Evolutionary conservation across 2,797 vertebrate species (phyloP), one percentile per base, ranked within the genome.

Genomic region (Artibeus lituratus): DNA sequence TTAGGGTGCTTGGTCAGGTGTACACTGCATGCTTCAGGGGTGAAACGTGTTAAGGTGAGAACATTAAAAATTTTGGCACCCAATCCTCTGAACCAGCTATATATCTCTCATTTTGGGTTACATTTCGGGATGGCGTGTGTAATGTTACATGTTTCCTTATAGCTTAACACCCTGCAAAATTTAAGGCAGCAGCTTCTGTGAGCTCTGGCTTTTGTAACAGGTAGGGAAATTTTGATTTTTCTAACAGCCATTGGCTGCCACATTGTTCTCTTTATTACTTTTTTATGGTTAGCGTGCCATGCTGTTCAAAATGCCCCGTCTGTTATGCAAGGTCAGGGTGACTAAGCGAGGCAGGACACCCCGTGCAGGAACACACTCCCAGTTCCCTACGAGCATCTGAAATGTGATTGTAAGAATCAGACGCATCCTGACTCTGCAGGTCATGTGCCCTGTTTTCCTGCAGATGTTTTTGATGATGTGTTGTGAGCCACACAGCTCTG

Each of bases 271-370:
- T 55, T 53, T 76, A 77, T 53, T 73, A 21, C 74, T 90, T 47
- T 88, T 84, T 49, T 32, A 85, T 32, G 88, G 37, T 85, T 95
- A 89, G 67, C 14, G 2, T 87, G 90, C 86, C 62, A 69, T 22
- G 57, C 78, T 87, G 12, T 92, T 90, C 57, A 73, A 96, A 59
- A 83, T 80, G 35, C n/a, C 6, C 0, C 74, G 11, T 76, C 47
- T 62, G 16, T 92, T 96, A 44, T 26, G 85, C 59, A 96, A 85
- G 24, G 69, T 80, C 55, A 67, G 72, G 29, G 49, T 96, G 96
- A 93, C 87, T 93, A 78, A 95, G 37, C 18, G 32, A 90, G 29
- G 6, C 49, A 82, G 77, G 81, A 55, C 84, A 92, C 42, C 44
- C 70, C 39, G 74, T 1, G 3, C 22, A 76, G 35, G 47, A 35